Evolutionary conservation across 2,888 invertebrate species (phyloP), one percentile per base, ranked within the genome.

Genomic region (Galerucella calmariensis): DNA sequence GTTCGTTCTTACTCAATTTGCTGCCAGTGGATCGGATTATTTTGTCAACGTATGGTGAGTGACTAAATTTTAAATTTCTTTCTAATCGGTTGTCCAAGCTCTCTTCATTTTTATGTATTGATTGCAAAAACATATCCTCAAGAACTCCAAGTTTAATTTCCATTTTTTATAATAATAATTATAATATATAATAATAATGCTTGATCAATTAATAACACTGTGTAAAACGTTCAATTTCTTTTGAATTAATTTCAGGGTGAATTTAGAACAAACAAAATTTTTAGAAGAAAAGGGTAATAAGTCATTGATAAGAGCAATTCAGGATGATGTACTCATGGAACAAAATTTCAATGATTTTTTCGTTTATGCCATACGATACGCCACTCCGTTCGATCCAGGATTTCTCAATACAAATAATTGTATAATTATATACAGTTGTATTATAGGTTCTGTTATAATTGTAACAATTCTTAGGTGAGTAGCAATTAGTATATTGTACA

Each of bases 11-110:
- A 90, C 94, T 2, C 95, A 96, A 87, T 81, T 91, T 9, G 87
- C 92, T 62, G 94, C 94, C 0, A 95, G 94, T 12, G 91, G 91
- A 20, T 92, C 93, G 0, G 96, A 96, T 85, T 95, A 92, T 88
- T 96, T 94, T 89, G 91, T 95, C 10, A 91, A 94, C 4, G 92
- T 90, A 83, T 95, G 95, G 95, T 92, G 82, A 88, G 87, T 75
- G 16, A 41, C 10, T 14, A 12, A 2, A 61, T 3, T 61, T 35
- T 12, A 1, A 27, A 27, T 27, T 59, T 41, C 4, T 41, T 41
- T 8, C 35, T 41, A 1, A 41, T 41, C 35, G 35, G 35, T 35
- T 4, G 35, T 35, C 35, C 35, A 35, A 35, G 35, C 5, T 35
- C 5, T 35, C 5, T 4, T 5, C 35, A 35, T 35, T 35, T 35